phyloP scores from a whole-genome alignment of 2,113 vertebrate species.

The Xenopus tropicalis region DNA sequence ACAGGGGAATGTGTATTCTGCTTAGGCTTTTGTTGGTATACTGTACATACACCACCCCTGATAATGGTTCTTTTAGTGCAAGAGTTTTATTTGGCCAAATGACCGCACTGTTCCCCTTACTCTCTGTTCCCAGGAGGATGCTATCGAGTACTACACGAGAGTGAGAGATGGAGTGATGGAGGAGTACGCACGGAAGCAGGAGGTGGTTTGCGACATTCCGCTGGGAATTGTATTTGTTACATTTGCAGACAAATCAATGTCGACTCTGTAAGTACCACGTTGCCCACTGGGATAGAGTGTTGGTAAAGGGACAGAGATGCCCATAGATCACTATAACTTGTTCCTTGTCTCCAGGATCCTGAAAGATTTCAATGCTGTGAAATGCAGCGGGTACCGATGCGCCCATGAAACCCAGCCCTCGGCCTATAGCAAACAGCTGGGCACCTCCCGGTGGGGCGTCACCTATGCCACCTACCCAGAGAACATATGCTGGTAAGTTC shows the following conservation, averaged over 20 bases:
- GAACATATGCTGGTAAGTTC: conserved; percentile 85
- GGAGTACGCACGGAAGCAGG: conserved; percentile 62
- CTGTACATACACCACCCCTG: too few species aligned
- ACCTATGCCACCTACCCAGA: conserved; percentile 79
- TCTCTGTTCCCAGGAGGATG: conserved; percentile 73
- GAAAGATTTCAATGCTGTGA: conserved; percentile 89
- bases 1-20: too few species aligned
- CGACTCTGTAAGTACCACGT: conserved; percentile 73
- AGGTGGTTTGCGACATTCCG: conserved; percentile 58
- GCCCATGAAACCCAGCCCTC: conserved; percentile 76
- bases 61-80: too few species aligned
- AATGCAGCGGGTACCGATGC: conserved; percentile 72
- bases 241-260: conserved; percentile 83
- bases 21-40: too few species aligned
- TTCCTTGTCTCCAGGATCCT: conserved; percentile 69
- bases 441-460: conserved; percentile 73
- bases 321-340: too few species aligned
- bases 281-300: too few species aligned
- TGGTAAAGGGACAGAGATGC: too few species aligned
- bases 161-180: conserved; percentile 65
- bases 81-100: too few species aligned
- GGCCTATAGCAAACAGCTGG: conserved; percentile 62
- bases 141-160: conserved; percentile 78
- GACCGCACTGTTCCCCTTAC: too few species aligned
- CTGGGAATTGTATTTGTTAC: conserved; percentile 93